These are phyloP conservation scores for Ranitomeya imitator DNA, from an alignment of 2,113 vertebrate genomes.

Conservation along the genomic window DNA sequence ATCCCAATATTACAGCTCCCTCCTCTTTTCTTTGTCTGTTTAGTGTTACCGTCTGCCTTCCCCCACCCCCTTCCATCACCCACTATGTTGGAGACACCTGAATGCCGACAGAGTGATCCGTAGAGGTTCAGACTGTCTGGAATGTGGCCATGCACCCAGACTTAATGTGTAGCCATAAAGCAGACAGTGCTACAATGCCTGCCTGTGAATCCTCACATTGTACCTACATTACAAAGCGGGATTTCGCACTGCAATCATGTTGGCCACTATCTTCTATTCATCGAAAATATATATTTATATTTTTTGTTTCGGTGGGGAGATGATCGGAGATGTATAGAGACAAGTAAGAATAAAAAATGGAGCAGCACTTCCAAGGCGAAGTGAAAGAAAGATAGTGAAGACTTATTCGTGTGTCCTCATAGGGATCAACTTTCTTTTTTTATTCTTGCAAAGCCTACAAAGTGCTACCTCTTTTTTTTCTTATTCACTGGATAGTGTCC, in stretches of 20 bases:
- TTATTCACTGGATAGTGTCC: too few relatives aligned
- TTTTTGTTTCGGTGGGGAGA: too few relatives aligned
- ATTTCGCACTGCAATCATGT: neutral
- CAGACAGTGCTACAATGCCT: slow-evolving; percentile 23
- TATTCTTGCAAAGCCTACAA: too few relatives aligned
- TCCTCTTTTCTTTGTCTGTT: slow-evolving; percentile 56
- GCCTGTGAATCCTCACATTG: neutral
- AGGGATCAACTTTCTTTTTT: too few relatives aligned
- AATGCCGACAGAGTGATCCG: slow-evolving; percentile 52
- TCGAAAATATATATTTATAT: neutral
- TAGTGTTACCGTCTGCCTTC: slow-evolving; percentile 45
- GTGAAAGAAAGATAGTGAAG: too few relatives aligned
- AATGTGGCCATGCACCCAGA: slow-evolving; percentile 50
- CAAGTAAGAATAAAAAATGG: too few relatives aligned
- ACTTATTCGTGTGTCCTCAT: too few relatives aligned
- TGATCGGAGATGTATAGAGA: too few relatives aligned
- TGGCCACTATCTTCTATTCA: neutral
- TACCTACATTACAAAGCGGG: neutral
- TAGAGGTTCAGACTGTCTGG: slow-evolving; percentile 57
- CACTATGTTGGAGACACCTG: slow-evolving; percentile 55
- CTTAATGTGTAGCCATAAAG: slow-evolving; percentile 32
- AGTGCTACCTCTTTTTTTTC: too few relatives aligned
- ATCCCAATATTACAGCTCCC: slow-evolving; percentile 20
- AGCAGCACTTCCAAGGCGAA: too few relatives aligned
- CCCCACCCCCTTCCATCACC: slow-evolving; percentile 48